phyloP scores from a whole-genome alignment of 2,113 vertebrate species.

The Ariopsis seemanni region DNA sequence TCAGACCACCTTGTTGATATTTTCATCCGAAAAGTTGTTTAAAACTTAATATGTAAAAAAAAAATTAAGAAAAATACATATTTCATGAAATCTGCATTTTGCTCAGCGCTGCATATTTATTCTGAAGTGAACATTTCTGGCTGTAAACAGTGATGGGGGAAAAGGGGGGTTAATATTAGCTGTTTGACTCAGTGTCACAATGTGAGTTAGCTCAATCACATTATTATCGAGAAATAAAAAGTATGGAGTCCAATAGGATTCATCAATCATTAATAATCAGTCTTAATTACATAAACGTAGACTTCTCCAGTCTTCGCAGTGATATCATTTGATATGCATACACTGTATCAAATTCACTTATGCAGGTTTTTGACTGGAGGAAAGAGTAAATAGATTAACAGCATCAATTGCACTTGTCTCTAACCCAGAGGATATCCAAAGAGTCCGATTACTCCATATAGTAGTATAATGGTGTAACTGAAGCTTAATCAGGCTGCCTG shows the following conservation, averaged over 20 bases:
- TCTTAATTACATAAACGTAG: background rate
- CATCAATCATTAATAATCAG: background rate
- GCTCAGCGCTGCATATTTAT: too few relatives aligned
- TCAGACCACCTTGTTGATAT: background rate
- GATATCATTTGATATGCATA: background rate
- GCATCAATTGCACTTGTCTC: background rate
- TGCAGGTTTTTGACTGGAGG: background rate
- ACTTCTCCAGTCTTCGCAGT: background rate
- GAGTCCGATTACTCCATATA: background rate
- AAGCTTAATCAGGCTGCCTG: background rate
- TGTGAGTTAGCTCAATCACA: background rate
- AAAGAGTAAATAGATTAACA: background rate
- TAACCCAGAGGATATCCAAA: background rate
- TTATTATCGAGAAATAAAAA: background rate
- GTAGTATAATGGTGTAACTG: background rate
- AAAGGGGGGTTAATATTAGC: too few relatives aligned
- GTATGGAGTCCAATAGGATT: background rate
- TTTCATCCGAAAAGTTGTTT: background rate
- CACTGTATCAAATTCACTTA: background rate
- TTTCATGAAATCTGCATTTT: background rate
- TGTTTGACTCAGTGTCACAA: background rate
- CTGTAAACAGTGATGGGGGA: too few relatives aligned
- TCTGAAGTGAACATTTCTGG: too few relatives aligned
- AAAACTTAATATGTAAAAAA: too few relatives aligned
- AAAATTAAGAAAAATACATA: too few relatives aligned